These are phyloP conservation scores for Drosophila micromelanica DNA, from an alignment of 1,140 invertebrate genomes.

Conservation along the genomic window DNA sequence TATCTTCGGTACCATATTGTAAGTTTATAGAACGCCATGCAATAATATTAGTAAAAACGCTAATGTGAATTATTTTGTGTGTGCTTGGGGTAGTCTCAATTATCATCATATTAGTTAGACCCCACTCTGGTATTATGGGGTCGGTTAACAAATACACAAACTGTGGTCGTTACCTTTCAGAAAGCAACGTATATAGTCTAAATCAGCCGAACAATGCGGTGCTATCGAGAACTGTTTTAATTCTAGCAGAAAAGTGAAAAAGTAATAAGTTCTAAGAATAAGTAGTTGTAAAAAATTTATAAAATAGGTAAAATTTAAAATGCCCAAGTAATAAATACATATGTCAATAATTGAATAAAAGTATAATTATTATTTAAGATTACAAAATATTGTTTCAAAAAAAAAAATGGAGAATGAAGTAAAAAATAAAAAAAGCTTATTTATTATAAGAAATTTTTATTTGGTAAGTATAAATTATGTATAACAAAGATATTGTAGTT, in stretches of 20 bases:
- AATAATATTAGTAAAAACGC: slow-evolving; percentile 54
- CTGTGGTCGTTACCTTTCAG: slow-evolving; percentile 74
- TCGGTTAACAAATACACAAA: slow-evolving; percentile 47
- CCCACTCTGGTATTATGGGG: slow-evolving; percentile 13
- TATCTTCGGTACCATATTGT: no score
- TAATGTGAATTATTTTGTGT: slow-evolving; percentile 28
- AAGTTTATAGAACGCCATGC: slow-evolving; percentile 50
- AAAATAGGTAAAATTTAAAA: not conserved
- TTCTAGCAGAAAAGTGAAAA: slow-evolving; percentile 55
- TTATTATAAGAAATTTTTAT: no score
- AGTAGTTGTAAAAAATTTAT: slow-evolving; percentile 11
- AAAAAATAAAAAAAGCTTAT: no score
- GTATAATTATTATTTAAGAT: no score
- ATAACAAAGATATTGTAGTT: no score
- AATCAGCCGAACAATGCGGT: slow-evolving; percentile 81
- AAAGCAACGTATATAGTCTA: slow-evolving; percentile 84
- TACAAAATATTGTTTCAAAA: no score
- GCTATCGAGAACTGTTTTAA: slow-evolving; percentile 80
- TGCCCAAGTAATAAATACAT: no score
- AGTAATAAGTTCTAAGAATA: slow-evolving; percentile 18
- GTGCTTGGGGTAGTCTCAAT: slow-evolving; percentile 14
- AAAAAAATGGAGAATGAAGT: no score
- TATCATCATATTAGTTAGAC: slow-evolving; percentile 6
- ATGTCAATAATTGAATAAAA: no score
- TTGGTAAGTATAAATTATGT: no score